Conservation (phyloP, 2,797 vertebrate genomes). For the Bradypus variegatus region DNA sequence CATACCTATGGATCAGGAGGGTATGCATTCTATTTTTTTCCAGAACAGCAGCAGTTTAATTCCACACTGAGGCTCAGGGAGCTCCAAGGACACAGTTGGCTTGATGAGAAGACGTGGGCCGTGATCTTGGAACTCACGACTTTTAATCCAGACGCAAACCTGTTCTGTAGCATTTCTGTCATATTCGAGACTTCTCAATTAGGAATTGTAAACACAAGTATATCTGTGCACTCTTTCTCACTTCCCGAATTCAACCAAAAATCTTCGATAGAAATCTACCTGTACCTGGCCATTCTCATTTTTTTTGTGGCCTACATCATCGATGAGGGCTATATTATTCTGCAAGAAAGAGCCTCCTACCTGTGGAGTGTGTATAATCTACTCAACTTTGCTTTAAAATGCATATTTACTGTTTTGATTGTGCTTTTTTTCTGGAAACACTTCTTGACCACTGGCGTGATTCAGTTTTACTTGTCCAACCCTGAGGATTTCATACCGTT, state of each 20-base stretch:
- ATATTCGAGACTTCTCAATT: slow-evolving; percentile 68
- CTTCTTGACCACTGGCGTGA: slow-evolving; percentile 46
- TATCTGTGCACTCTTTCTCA: slow-evolving; percentile 61
- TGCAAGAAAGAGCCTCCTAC: slow-evolving; percentile 49
- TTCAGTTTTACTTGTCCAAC: slow-evolving; percentile 41
- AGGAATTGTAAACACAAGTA: slow-evolving; percentile 61
- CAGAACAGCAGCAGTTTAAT: slow-evolving; percentile 50
- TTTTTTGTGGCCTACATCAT: slow-evolving; percentile 58
- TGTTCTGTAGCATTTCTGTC: slow-evolving; percentile 68
- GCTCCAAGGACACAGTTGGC: slow-evolving; percentile 64
- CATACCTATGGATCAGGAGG: slow-evolving; percentile 65
- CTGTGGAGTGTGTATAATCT: slow-evolving; percentile 45
- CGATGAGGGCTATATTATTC: slow-evolving; percentile 37
- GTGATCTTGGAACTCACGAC: slow-evolving; percentile 70
- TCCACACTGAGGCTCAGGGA: slow-evolving; percentile 57
- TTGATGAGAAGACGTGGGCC: slow-evolving; percentile 72
- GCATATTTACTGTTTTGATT: slow-evolving; percentile 51
- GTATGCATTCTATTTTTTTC: slow-evolving; percentile 69
- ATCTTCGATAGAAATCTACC: slow-evolving; percentile 10
- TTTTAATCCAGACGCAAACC: slow-evolving; percentile 58
- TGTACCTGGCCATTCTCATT: slow-evolving; percentile 42
- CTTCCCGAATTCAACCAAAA: slow-evolving; percentile 54
- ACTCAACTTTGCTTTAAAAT: slow-evolving; percentile 59
- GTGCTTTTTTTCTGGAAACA: slow-evolving; percentile 58
- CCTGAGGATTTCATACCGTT: slow-evolving; percentile 65